Evolutionary conservation across 2,888 invertebrate genomes (phyloP).

Genomic region (Aleiodes leptofemur): DNA sequence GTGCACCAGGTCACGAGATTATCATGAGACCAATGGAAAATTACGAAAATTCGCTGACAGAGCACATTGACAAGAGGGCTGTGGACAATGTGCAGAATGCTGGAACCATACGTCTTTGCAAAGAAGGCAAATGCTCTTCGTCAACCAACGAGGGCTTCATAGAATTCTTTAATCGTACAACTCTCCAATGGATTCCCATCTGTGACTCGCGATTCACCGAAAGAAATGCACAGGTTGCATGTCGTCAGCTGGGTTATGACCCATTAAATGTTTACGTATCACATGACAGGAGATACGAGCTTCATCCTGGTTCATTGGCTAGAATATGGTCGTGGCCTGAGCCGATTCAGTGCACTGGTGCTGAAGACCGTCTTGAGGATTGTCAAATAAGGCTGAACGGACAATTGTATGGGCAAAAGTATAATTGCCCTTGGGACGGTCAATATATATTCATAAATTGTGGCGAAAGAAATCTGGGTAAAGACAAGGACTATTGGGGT

Average conservation of each 20-base stretch:
- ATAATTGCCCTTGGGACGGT: conserved; percentile 92
- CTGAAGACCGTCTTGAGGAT: conserved; percentile 86
- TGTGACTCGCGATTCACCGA: conserved; percentile 97
- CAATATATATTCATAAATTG: conserved; percentile 96
- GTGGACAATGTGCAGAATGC: conserved; percentile 10
- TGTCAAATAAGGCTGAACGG: conserved; percentile 93
- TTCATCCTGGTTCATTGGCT: conserved; percentile 90
- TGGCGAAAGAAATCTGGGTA: conserved; percentile 82
- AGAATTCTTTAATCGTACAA: conserved; percentile 96
- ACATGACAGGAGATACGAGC: conserved; percentile 89
- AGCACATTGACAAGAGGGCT: conserved; percentile 69
- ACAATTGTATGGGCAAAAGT: conserved; percentile 89
- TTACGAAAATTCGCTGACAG: conserved; percentile 73
- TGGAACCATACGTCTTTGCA: conserved; percentile 84
- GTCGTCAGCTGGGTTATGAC: conserved; percentile 93
- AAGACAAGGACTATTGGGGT: conserved; percentile 91
- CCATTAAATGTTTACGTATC: conserved; percentile 92
- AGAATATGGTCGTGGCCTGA: conserved; percentile 97
- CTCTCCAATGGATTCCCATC: conserved; percentile 96
- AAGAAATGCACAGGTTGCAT: conserved; percentile 97
- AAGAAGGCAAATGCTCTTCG: conserved; percentile 82
- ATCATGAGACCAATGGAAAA: conserved; percentile 82
- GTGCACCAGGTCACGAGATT: conserved; percentile 85
- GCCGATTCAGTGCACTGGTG: conserved; percentile 88
- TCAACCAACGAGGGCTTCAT: conserved; percentile 83